Evolutionary conservation across 2,888 invertebrate species (phyloP).

Genomic region (Matsumyia berberina): DNA sequence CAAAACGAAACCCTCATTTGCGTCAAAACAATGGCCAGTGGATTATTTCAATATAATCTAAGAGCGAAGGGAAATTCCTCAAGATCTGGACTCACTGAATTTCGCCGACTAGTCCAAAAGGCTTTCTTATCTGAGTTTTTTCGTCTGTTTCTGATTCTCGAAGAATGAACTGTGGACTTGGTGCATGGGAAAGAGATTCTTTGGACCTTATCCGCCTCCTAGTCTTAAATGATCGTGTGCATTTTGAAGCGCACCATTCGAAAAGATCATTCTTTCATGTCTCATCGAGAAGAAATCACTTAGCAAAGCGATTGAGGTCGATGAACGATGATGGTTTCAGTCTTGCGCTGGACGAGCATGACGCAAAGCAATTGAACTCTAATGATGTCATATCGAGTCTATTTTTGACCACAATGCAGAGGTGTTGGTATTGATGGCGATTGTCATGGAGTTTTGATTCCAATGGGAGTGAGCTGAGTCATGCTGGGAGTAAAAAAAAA

Average conservation of each 20-base stretch:
- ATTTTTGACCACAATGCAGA: conserved; percentile 59
- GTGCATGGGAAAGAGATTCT: conserved; percentile 5
- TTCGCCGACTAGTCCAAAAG: not conserved
- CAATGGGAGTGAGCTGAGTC: conserved; percentile 20
- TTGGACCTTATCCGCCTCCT: not conserved
- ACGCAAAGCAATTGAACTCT: conserved; percentile 68
- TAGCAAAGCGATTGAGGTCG: conserved; percentile 45
- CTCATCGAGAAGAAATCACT: conserved; percentile 26
- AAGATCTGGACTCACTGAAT: conserved; percentile 10
- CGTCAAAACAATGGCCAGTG: conserved; percentile 34
- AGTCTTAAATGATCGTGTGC: conserved; percentile 46
- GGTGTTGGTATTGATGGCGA: conserved; percentile 43
- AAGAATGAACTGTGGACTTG: conserved; percentile 14
- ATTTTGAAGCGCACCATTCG: conserved; percentile 30
- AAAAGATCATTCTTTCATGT: conserved; percentile 31
- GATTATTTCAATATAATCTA: conserved; percentile 34
- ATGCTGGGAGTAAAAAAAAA: not conserved
- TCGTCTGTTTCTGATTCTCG: not conserved
- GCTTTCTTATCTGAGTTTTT: not conserved
- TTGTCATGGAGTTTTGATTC: conserved; percentile 13
- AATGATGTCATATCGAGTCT: conserved; percentile 72
- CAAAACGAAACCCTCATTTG: conserved; percentile 37
- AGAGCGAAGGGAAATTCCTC: not conserved
- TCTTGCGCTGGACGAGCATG: conserved; percentile 10
- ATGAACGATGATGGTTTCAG: conserved; percentile 28